Evolutionary conservation across 1,140 invertebrate genomes (phyloP).

Genomic region (Hycleus cichorii): DNA sequence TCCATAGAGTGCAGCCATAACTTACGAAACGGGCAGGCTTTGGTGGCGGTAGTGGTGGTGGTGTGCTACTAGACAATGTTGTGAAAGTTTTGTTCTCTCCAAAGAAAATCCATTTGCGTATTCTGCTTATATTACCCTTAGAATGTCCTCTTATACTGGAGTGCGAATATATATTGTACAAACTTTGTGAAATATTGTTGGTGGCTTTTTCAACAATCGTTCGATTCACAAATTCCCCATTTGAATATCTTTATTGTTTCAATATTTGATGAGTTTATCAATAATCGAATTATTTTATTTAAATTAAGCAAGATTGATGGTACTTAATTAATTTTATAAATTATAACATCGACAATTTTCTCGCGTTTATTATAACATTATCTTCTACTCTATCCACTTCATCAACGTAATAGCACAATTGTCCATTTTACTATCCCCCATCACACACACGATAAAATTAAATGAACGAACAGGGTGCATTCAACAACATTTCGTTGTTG

Average conservation of each 20-base stretch:
- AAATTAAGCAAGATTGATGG: no score
- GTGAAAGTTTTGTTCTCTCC: conserved; percentile 12
- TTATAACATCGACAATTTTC: conserved; percentile 8
- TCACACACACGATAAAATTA: conserved; percentile 10
- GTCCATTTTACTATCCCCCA: conserved; percentile 9
- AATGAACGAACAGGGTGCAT: conserved; percentile 6
- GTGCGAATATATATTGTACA: conserved; percentile 11
- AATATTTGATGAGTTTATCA: no score
- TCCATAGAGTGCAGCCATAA: conserved; percentile 25
- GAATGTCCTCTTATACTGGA: conserved; percentile 8
- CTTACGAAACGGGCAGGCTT: conserved; percentile 8
- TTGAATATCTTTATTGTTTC: no score
- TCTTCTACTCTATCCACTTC: conserved; percentile 1
- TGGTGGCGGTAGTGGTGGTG: no score
- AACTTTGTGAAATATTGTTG: conserved; percentile 8
- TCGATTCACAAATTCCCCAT: no score
- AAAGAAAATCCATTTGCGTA: conserved; percentile 16
- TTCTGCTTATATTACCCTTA: conserved; percentile 13
- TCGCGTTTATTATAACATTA: conserved; percentile 8
- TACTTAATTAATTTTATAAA: not conserved
- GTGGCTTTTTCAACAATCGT: not conserved
- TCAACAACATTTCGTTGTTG: conserved; percentile 6
- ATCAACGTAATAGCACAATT: conserved; percentile 9
- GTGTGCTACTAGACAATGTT: conserved; percentile 15
- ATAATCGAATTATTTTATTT: no score